Conservation (phyloP, 1,140 invertebrate species). For the Zaprionus gabonicus region DNA sequence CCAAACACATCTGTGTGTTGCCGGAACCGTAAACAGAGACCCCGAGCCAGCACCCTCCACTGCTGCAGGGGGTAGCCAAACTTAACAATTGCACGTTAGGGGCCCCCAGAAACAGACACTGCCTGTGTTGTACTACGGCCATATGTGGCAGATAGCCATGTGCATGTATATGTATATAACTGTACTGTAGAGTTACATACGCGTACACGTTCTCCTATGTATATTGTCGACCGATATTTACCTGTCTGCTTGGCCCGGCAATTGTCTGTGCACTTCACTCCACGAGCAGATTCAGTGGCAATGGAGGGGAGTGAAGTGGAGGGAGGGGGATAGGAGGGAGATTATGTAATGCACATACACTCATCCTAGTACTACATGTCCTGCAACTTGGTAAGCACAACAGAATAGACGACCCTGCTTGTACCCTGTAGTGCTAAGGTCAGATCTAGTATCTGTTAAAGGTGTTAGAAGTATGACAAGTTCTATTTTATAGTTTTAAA, state of each 20-base stretch:
- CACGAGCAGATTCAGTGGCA: not conserved
- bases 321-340: not conserved
- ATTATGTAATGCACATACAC: constrained; percentile 9
- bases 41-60: constrained; percentile 12
- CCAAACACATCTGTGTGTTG: constrained; percentile 37
- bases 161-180: not conserved
- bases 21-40: constrained; percentile 34
- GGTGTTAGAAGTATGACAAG: too few relatives aligned
- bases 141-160: not conserved
- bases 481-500: too few relatives aligned
- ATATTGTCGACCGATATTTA: constrained; percentile 43
- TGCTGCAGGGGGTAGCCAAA: constrained; percentile 13
- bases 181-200: not conserved
- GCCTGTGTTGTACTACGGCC: constrained; percentile 16
- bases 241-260: constrained; percentile 33
- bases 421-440: constrained; percentile 21
- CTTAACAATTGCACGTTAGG: constrained; percentile 38
- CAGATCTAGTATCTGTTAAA: not conserved
- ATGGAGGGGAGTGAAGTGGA: not conserved
- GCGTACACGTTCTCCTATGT: not conserved
- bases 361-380: not conserved
- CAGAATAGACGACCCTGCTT: not conserved
- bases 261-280: constrained; percentile 29
- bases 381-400: not conserved
- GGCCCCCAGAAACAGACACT: constrained; percentile 19